Conservation (phyloP, 2,888 invertebrate species). For the Drosophila infuscata region DNA sequence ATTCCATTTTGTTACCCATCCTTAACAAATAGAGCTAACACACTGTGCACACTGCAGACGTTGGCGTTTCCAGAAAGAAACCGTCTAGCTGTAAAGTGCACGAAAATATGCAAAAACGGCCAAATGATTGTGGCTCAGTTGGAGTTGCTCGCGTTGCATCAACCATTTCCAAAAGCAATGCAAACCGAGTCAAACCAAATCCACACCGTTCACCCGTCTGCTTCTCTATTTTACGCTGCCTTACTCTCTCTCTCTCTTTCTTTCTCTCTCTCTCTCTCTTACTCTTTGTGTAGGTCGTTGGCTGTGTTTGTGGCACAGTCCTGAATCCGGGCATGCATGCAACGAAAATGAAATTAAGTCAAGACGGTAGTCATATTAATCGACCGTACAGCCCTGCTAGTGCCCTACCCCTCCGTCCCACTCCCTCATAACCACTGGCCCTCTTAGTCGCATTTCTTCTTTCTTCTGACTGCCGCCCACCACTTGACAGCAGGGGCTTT, state of each 20-base stretch:
- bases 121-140: conserved; percentile 80
- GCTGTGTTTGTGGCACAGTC: conserved; percentile 35
- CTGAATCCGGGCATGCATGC: conserved; percentile 68
- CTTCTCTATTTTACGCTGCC: neutral
- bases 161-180: conserved; percentile 31
- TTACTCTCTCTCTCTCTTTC: neutral
- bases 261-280: neutral
- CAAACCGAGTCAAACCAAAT: conserved; percentile 15
- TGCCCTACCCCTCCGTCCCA: conserved; percentile 1
- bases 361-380: conserved; percentile 79
- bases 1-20: neutral
- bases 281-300: conserved; percentile 48
- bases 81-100: conserved; percentile 74
- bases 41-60: conserved; percentile 55
- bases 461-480: conserved; percentile 56
- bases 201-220: neutral
- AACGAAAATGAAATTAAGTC: conserved; percentile 80
- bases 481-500: conserved; percentile 69
- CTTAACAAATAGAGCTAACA: neutral
- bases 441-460: conserved; percentile 16
- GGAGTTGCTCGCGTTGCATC: conserved; percentile 55
- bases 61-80: conserved; percentile 56
- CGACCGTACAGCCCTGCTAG: conserved; percentile 57
- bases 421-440: conserved; percentile 9
- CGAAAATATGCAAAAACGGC: conserved; percentile 77